Evolutionary conservation across 2,797 vertebrate genomes (phyloP).

Genomic region (Alauda arvensis): DNA sequence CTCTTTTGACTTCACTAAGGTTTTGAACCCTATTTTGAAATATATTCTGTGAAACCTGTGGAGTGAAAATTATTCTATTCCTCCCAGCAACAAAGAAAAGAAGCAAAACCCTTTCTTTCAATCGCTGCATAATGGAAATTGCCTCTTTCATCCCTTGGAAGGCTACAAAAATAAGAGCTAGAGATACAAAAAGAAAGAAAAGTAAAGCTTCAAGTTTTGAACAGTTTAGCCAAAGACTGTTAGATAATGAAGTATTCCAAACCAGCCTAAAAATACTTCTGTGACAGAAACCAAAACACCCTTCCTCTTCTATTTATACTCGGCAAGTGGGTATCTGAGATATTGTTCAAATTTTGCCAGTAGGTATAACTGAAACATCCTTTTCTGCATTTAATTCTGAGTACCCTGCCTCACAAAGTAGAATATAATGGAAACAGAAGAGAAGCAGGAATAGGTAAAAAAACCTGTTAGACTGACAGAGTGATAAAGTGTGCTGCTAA

Average conservation of each 20-base stretch:
- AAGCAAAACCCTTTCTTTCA: neutral
- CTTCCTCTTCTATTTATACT: slow-evolving; percentile 43
- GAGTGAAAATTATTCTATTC: neutral
- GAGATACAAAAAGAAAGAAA: neutral
- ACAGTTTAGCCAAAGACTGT: neutral
- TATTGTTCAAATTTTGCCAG: slow-evolving; percentile 31
- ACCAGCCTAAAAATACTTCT: slow-evolving; percentile 29
- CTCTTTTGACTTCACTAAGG: neutral
- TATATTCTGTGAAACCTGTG: neutral
- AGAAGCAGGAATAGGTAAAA: slow-evolving; percentile 1
- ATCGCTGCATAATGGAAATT: neutral
- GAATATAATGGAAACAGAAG: slow-evolving; percentile 10
- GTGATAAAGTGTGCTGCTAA: neutral
- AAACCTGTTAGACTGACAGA: neutral
- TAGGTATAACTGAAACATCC: slow-evolving; percentile 9
- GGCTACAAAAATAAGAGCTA: neutral
- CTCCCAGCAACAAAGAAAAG: neutral
- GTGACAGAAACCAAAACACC: slow-evolving; percentile 32
- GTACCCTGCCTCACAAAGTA: neutral
- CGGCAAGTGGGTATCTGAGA: slow-evolving; percentile 33
- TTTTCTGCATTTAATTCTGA: slow-evolving; percentile 13
- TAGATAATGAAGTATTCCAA: slow-evolving; percentile 35
- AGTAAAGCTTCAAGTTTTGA: slow-evolving; percentile 6
- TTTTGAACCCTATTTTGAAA: neutral
- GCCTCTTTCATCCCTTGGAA: neutral